Base-by-base conservation (phyloP, 2,888 invertebrate species). In the Philonicus albiceps region DNA sequence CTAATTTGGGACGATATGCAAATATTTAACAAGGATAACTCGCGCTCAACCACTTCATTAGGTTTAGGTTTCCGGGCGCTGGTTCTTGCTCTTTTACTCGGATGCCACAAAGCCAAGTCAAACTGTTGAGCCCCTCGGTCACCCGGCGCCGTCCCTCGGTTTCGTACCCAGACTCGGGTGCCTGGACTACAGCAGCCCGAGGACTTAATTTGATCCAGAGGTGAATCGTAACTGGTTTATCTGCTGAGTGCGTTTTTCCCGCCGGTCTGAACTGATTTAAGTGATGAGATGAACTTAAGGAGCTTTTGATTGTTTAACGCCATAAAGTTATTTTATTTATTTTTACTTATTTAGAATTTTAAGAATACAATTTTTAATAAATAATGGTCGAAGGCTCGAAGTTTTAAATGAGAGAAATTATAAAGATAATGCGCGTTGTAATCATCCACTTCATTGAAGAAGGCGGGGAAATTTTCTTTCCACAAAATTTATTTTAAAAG, bases 1-100 rank as follows among this genome's bases (percentile, higher is more conserved):
- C 87, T 87, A 88, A 87, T 88, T 88, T 88, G 86, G 86, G 64
- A 88, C 86, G 87, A 88, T 88, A 87, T 88, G 88, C 88, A 88
- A 88, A 88, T 88, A 87, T 87, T 85, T 87, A 87, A 87, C 88
- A 87, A 88, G 87, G 88, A 88, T 88, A 87, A 87, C 72, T 86
- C 74, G 88, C 85, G 84, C 83, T 86, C 78, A 88, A 88, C 87
- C 86, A 88, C 88, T 88, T 88, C 88, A 88, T 88, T 88, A 88
- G 87, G 40, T 43, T 43, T 16, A 43, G 40, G 37, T 84, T 43
- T 55, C 30, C 40, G 11, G 74, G 40, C 73, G n/a, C 55, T 7
- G n/a, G 27, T 73, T 81, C 53, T 81, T 72, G 30, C 34, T 37
- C 37, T 37, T 16, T 31, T 31, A 5, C 31, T 78, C 55, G 40